Conservation (phyloP, 1,140 invertebrate genomes). For the Ceratitis capitata region DNA sequence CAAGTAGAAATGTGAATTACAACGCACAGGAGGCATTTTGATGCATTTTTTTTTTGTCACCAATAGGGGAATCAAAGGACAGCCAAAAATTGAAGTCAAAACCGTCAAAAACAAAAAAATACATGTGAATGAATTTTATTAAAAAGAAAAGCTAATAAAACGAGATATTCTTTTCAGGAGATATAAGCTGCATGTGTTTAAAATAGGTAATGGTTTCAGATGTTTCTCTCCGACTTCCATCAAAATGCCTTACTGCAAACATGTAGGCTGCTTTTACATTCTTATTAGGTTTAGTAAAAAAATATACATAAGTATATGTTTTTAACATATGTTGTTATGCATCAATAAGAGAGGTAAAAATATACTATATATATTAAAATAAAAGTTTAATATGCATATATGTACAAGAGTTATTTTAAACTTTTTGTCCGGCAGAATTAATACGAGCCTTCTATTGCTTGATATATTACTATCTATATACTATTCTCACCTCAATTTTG, state of each 20-base stretch:
- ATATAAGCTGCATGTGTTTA: not conserved
- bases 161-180: not conserved
- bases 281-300: not conserved
- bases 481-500: not conserved
- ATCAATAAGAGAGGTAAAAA: slow-evolving; percentile 20
- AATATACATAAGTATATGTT: slow-evolving; percentile 6
- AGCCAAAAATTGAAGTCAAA: not conserved
- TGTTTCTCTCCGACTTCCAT: not conserved
- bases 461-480: not conserved
- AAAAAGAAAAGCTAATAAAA: not conserved
- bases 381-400: slow-evolving; percentile 3
- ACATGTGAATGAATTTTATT: not conserved
- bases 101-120: not conserved
- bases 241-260: not conserved
- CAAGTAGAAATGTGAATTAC: not conserved
- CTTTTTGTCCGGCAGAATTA: slow-evolving; percentile 16
- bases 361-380: slow-evolving; percentile 8
- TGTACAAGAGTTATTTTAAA: not conserved
- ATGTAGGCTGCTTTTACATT: not conserved
- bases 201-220: too few species aligned
- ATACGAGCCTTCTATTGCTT: slow-evolving; percentile 28
- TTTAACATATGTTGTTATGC: not conserved
- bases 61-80: not conserved
- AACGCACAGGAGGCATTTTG: not conserved
- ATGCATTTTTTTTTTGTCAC: not conserved